These are phyloP conservation scores for Holothuria glaberrima DNA, from an alignment of 35 echinoderm and acorn worm species.

Conservation along the genomic window DNA sequence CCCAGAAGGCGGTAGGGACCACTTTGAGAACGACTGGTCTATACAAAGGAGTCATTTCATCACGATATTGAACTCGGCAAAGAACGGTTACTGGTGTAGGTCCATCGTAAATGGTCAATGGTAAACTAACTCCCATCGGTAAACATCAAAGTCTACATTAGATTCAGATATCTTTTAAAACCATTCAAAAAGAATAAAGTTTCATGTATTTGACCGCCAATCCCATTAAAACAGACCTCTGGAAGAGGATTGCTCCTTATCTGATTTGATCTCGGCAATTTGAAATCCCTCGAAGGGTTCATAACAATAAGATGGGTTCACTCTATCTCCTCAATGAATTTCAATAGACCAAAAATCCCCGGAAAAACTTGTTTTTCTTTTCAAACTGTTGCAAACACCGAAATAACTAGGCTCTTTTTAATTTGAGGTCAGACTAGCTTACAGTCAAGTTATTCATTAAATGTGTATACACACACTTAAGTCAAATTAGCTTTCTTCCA, in stretches of 20 bases:
- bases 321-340: not conserved
- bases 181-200: too few relatives aligned
- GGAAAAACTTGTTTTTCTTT: conserved; percentile 39
- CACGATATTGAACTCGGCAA: too few relatives aligned
- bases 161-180: too few relatives aligned
- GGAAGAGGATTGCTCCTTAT: not conserved
- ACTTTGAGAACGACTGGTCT: too few relatives aligned
- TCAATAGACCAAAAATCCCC: not conserved
- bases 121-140: too few relatives aligned
- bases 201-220: conserved; percentile 29
- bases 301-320: not conserved
- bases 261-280: not conserved
- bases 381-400: conserved; percentile 14
- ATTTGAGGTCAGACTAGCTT: conserved; percentile 30
- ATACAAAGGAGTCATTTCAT: too few relatives aligned
- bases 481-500: conserved; percentile 10
- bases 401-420: conserved; percentile 33
- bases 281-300: not conserved
- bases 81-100: too few relatives aligned
- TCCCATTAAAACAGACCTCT: conserved; percentile 6
- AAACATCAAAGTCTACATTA: too few relatives aligned
- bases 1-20: too few relatives aligned
- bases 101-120: too few relatives aligned
- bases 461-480: conserved; percentile 16
- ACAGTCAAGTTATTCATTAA: conserved; percentile 11